Evolutionary conservation across 2,888 invertebrate species (phyloP).

Genomic region (Andricus quercusramuli): DNA sequence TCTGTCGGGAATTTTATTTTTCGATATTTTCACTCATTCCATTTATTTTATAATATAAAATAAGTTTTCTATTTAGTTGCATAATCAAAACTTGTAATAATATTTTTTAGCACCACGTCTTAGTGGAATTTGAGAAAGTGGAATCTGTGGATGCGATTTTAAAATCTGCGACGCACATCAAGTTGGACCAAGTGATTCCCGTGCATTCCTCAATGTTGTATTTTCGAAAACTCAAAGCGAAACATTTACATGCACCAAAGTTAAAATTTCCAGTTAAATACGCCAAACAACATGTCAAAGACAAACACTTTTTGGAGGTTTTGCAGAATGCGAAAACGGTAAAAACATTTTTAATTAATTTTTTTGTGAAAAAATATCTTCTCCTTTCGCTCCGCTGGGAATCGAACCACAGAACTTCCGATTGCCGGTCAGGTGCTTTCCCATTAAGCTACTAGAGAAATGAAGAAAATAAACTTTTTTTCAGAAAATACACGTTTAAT

Average conservation of each 20-base stretch:
- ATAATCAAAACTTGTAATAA: background rate
- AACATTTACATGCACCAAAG: conserved; percentile 46
- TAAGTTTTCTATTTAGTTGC: no score
- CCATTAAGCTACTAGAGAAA: no score
- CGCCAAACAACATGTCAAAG: background rate
- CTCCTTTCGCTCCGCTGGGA: no score
- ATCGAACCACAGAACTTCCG: no score
- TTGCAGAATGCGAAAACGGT: background rate
- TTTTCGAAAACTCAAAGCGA: conserved; percentile 81
- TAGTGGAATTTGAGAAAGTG: conserved; percentile 85
- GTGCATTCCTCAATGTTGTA: conserved; percentile 86
- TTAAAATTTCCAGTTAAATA: conserved; percentile 69
- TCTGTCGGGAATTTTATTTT: no score
- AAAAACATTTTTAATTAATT: no score
- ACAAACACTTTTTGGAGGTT: background rate
- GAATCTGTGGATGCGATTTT: conserved; percentile 81
- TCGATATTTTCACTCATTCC: no score
- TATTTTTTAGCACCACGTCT: conserved; percentile 84
- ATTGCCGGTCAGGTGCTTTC: no score
- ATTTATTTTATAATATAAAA: no score
- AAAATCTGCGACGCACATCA: conserved; percentile 81
- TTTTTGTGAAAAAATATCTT: no score
- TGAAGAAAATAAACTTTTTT: no score
- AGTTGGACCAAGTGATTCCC: conserved; percentile 82
- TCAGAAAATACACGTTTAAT: no score